These are phyloP conservation scores for Typhlichthys eigenmanni DNA, from an alignment of 2,797 vertebrate genomes.

Conservation along the genomic window DNA sequence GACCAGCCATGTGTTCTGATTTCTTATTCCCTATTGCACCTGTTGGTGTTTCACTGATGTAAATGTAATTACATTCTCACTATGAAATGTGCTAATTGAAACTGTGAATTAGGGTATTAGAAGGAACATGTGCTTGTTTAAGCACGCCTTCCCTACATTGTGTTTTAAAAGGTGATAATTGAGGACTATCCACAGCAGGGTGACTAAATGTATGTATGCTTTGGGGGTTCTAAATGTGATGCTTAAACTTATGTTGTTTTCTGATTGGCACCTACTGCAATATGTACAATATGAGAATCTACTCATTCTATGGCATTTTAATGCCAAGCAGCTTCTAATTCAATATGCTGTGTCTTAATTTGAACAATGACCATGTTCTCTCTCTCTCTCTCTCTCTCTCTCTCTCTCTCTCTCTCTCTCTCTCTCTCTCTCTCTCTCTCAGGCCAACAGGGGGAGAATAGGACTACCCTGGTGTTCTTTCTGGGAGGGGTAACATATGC, in stretches of 20 bases:
- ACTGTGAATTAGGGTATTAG: constrained; percentile 42
- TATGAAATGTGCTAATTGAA: constrained; percentile 68
- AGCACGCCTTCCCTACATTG: constrained; percentile 45
- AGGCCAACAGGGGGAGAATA: constrained; percentile 96
- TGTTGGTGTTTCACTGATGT: constrained; percentile 36
- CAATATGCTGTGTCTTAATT: neutral
- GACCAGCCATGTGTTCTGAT: constrained; percentile 11
- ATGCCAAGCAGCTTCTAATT: neutral
- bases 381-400: no score
- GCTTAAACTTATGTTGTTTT: constrained; percentile 24
- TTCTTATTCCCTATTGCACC: constrained; percentile 15
- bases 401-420: no score
- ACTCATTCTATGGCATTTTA: no score
- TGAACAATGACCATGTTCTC: constrained; percentile 4
- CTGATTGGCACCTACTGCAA: neutral
- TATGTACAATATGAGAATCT: no score
- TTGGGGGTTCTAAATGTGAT: constrained; percentile 22
- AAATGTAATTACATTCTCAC: constrained; percentile 51
- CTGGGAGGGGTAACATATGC: constrained; percentile 94
- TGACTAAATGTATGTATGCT: constrained; percentile 37
- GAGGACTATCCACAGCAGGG: constrained; percentile 35
- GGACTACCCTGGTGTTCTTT: constrained; percentile 94
- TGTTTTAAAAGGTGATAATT: constrained; percentile 63
- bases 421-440: constrained; percentile 8
- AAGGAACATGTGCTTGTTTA: constrained; percentile 52